Percentiles rank a stretch among this genome's conserved stretches.
phyloP scores from a whole-genome alignment of 1,140 invertebrate genomes.

The Pollicipes pollicipes region DNA sequence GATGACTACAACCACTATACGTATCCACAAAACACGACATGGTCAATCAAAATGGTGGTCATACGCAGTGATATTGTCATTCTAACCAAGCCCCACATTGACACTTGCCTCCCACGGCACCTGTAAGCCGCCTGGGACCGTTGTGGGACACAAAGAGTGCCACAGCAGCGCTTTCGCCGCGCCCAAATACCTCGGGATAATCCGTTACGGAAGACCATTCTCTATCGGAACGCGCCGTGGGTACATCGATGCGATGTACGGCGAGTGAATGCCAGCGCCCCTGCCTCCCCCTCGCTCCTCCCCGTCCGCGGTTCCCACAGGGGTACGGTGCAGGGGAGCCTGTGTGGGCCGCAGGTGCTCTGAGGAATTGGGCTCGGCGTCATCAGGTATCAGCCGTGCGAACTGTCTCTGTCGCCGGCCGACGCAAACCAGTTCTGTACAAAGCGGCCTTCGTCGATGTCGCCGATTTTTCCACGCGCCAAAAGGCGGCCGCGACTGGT shows the following conservation, averaged over 20 bases:
- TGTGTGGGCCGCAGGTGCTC: not conserved
- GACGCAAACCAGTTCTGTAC: not conserved
- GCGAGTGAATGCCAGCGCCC: not conserved
- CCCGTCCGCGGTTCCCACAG: not conserved
- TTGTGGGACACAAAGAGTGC: not conserved
- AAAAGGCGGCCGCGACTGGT: not conserved
- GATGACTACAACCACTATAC: too few species aligned
- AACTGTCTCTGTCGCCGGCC: not conserved
- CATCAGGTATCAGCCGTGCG: not conserved
- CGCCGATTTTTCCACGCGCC: not conserved
- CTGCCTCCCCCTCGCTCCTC: too few species aligned
- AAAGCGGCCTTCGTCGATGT: not conserved
- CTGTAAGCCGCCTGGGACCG: not conserved
- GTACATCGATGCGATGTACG: not conserved
- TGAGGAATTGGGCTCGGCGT: not conserved
- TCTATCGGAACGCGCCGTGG: not conserved
- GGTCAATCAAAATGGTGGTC: too few species aligned
- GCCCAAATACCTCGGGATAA: not conserved
- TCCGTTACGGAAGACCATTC: not conserved
- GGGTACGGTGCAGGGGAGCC: too few species aligned
- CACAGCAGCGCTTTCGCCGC: not conserved
- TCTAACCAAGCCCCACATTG: too few species aligned
- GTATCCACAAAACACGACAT: too few species aligned
- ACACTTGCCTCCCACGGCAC: not conserved
- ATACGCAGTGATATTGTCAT: too few species aligned